Evolutionary conservation across 2,888 invertebrate species (phyloP), one percentile per base, ranked within the genome.

Genomic region (Tiliacea citrago): DNA sequence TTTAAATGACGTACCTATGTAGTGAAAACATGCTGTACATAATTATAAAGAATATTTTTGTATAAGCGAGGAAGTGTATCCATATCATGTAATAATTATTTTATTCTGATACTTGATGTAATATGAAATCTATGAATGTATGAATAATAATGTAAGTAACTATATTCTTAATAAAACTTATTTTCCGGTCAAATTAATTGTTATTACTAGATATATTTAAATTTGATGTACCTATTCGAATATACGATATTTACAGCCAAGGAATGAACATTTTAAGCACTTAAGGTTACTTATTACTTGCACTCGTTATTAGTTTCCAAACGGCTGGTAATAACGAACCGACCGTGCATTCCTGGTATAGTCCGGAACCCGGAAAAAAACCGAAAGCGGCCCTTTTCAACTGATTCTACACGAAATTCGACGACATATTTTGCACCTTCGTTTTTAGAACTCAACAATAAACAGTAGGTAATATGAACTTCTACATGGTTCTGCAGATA

Each of bases 31-130:
- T 85, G 81, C 67, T 90, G 88, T 88, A 88, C 67, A 85, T 86
- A 82, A 73, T 51, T 73, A 77, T 75, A 80, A 72, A 78, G 62
- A 81, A 87, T 91, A 92, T 93, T 92, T 93, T 93, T 92, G 85
- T 91, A 90, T 88, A 83, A 87, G 86, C 85, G 84, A 75, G 39
- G 8, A 85, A 86, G 79, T 84, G 86, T 90, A 89, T 87, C 84
- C 88, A 91, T 90, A 91, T 90, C 87, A 77, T 77, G 68, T 84
- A 88, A 81, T 73, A 70, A 53, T 79, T 75, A 82, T 85, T 82
- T 75, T 89, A 89, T 90, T 91, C 85, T 90, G 86, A 86, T 91
- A 90, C 75, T 88, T 75, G 51, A 85, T 86, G 83, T 89, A 86
- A 88, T 82, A 79, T 71, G 45, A 73, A 82, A 79, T 63, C 35